Evolutionary conservation across 2,113 vertebrate genomes (phyloP).

Genomic region (Spheniscus mendiculus): DNA sequence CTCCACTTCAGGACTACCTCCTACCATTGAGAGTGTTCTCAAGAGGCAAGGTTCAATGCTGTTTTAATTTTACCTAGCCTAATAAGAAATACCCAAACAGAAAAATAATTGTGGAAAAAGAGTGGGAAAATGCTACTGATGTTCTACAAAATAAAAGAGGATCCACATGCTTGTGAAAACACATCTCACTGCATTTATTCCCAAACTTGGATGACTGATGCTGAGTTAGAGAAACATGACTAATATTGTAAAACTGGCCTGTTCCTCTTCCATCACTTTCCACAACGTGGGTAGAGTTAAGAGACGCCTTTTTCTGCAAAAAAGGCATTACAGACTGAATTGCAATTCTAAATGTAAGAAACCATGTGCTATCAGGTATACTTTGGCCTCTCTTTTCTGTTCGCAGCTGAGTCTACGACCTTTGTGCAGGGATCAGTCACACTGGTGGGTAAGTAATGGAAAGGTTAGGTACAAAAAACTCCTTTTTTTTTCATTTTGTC

Average conservation of each 20-base stretch:
- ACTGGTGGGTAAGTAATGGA: not conserved
- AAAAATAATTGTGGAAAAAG: not conserved
- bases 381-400: not conserved
- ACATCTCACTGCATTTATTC: not conserved
- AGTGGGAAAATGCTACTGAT: not conserved
- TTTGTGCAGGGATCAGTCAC: rapidly evolving
- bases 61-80: not conserved
- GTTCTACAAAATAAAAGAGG: not conserved
- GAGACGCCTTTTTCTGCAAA: not conserved
- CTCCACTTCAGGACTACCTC: not conserved
- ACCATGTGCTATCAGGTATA: not conserved
- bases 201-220: not conserved
- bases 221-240: not conserved
- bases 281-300: rapidly evolving
- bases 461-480: not conserved
- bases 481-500: not conserved
- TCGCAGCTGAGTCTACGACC: not conserved
- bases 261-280: not conserved
- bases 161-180: not conserved
- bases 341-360: not conserved
- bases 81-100: not conserved
- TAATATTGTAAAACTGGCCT: not conserved
- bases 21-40: not conserved
- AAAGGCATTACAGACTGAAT: not conserved
- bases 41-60: not conserved